Base-by-base conservation (phyloP, 1,140 invertebrate species). In the Ooceraea biroi region DNA sequence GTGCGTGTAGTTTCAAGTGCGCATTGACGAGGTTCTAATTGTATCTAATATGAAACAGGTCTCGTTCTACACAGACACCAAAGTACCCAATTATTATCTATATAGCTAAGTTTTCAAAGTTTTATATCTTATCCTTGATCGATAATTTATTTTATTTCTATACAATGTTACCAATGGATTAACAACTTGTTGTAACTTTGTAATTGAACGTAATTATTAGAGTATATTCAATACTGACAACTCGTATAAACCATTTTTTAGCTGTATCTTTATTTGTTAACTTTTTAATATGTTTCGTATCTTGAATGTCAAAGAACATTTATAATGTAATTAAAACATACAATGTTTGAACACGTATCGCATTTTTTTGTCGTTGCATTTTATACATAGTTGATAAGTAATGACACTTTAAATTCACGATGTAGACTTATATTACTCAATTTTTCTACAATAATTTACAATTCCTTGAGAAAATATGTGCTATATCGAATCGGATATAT, bases 401-500 rank as follows among this genome's bases (percentile, higher is more conserved):
- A 76, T 27, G 12, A 65, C 36, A 69, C 36, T 5, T 55, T 55
- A 55, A 19, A 55, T 22, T 55, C 10, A 19, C 1, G 19, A 55
- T 55, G 36, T 36, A 36, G 36, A 69, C 36, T 10, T 52, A 22
- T 78, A 17, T 57, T 68, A 41, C n/a, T 68, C 19, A 44, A 30
- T 22, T 46, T 14, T 80, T 58, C 41, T 58, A 66, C 41, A n/a
- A 30, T 77, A 1, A 57, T 71, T 80, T 58, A 80, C 7, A 46
- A 69, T 41, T 78, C 12, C 27, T 27, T 30, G 12, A 14, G 12
- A 5, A n/a, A n/a, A n/a, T n/a, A 57, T 0, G 50, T n/a, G 74
- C 5, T 0, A 63, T 85, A 82, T 17, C 50, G 36, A 71, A 85
- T 85, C 30, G 30, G 52, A 68, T 36, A 77, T 65, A 57, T 86